Base-by-base conservation (phyloP, 2,888 invertebrate species). In the Acleris literana region DNA sequence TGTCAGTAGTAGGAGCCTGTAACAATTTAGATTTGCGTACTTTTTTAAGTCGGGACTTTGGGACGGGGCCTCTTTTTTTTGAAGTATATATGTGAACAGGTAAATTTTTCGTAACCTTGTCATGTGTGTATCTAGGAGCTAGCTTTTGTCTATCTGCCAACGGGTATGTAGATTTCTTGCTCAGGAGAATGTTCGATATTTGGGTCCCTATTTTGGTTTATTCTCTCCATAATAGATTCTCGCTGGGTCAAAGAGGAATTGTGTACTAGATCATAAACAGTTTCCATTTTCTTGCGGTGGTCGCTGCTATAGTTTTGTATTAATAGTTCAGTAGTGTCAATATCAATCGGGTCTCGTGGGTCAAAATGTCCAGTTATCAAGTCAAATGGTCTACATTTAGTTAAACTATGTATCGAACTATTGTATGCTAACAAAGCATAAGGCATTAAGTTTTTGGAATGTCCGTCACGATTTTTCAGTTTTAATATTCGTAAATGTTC, bases 51-150 rank as follows among this genome's bases (percentile, higher is more conserved):
- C 74, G 18, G 0, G 66, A 53, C 57, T 75, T 76, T 2, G 73
- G 73, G 1, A 75, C 63, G 5, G 73, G 71, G 3, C 71, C 71
- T 1, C 67, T 66, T 49, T 75, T 75, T 29, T 70, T 74, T 0
- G 25, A 51, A 0, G 75, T 77, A 29, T 76, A 76, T 1, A 74
- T 74, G 25, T 76, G 76, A 3, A 76, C 71, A 0, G 76, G 75
- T 0, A 76, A 48, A 49, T 76, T 66, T 0, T 16, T 7, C 1
- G 13, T 25, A 4, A 56, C 25, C 20, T 6, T 46, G 18, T 56
- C 56, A 17, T 56, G 56, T 7, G 46, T 56, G 4, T 56, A 56
- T 46, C 46, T 22, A 9, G 49, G 49, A 3, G 49, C 49, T 20
- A 13, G 9, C 20, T 49, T 49, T 49, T 49, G 49, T 11, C 49